phyloP scores from a whole-genome alignment of 1,140 invertebrate genomes.

The Tetragonula clypearis region DNA sequence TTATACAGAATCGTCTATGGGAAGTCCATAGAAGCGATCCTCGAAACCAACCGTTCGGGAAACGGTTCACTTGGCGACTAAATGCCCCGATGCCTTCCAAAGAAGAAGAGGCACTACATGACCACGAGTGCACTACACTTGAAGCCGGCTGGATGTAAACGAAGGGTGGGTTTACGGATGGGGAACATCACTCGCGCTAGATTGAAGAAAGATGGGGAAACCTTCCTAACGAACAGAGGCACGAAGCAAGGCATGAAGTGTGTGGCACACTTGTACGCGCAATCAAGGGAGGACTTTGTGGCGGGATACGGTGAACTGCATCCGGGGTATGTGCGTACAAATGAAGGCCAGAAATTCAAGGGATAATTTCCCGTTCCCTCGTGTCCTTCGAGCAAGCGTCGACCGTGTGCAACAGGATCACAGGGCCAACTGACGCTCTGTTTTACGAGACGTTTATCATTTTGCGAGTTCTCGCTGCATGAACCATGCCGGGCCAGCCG shows the following conservation, averaged over 20 bases:
- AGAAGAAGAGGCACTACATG: constrained; percentile 32
- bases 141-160: not conserved
- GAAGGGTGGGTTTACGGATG: constrained; percentile 5
- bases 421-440: constrained; percentile 8
- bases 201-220: constrained; percentile 39
- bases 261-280: constrained; percentile 36
- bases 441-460: constrained; percentile 11
- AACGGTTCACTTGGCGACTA: constrained; percentile 6
- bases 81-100: constrained; percentile 30
- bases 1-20: not conserved
- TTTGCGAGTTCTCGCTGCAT: not conserved
- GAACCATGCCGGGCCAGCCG: no score
- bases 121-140: constrained; percentile 23
- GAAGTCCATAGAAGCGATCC: not conserved
- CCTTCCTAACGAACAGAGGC: constrained; percentile 19
- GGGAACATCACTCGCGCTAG: constrained; percentile 16
- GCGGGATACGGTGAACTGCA: constrained; percentile 41
- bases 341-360: constrained; percentile 56
- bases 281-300: constrained; percentile 59
- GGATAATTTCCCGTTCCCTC: constrained; percentile 65
- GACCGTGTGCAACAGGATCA: constrained; percentile 38
- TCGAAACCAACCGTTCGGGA: not conserved
- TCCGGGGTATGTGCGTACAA: constrained; percentile 31
- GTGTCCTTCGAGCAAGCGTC: constrained; percentile 15
- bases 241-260: constrained; percentile 20